Base-by-base conservation (phyloP, 2,888 invertebrate species). In the Epistrophe grossulariae region DNA sequence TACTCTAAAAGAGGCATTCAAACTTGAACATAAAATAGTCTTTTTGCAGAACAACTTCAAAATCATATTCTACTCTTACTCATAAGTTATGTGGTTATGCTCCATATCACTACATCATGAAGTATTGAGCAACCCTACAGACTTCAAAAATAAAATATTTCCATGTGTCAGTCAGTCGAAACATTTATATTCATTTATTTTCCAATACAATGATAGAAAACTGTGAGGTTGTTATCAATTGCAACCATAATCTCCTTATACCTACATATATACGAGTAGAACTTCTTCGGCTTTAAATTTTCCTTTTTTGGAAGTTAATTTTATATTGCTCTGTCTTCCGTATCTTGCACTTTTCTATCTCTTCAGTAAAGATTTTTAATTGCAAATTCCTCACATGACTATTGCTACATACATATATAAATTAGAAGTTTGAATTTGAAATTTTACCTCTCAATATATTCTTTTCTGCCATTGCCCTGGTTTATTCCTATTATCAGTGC, bases 381-480 rank as follows among this genome's bases (percentile, higher is more conserved):
- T 60, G 38, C 15, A 60, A 60, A 40, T 60, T 60, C 38, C 38
- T 60, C 45, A 35, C 35, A 35, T 35, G 1, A n/a, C n/a, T n/a
- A n/a, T n/a, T n/a, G n/a, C n/a, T n/a, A n/a, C n/a, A n/a, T n/a
- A 8, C 0, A 35, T 35, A 9, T 35, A 35, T 35, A 45, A 57
- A 57, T 60, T 19, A 13, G 3, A 60, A 60, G 38, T 60, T 60
- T 40, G 38, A 60, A 19, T 60, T 38, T 60, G 19, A 60, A 19
- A 57, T 57, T 57, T 31, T 31, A n/a, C 57, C 31, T 13, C 40
- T 40, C 13, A 40, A 40, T 35, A 40, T 35, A 35, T 40, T 40
- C 4, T 40, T 40, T n/a, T n/a, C n/a, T 31, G 31, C 4, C 9
- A 15, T 57, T 57, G 9, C n/a, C 24, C 15, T 15, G 4, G 57